These are phyloP conservation scores for Oikopleura dioica DNA, from an alignment of 23 tunicate genomes.

Conservation along the genomic window DNA sequence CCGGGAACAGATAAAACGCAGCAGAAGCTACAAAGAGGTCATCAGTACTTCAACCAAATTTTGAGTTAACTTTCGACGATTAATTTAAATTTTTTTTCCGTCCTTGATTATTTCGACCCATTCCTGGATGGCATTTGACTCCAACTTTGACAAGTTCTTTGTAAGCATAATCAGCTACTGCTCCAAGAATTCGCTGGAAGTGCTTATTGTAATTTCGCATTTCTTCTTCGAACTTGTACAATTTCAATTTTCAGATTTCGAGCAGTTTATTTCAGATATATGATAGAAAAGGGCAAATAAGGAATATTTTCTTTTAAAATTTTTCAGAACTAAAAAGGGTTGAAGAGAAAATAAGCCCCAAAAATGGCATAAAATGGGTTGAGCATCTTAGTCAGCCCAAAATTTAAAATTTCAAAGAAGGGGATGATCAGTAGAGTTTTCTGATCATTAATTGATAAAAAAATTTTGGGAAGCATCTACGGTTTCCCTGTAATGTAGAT, in stretches of 20 bases:
- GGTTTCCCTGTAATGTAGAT: too few species aligned
- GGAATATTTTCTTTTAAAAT: too few species aligned
- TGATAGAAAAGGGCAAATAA: too few species aligned
- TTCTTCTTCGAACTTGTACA: slow-evolving; percentile 25
- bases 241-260: background rate
- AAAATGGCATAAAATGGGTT: too few species aligned
- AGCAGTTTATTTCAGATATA: too few species aligned
- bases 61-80: slow-evolving; percentile 13
- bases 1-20: slow-evolving; percentile 65
- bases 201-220: slow-evolving; percentile 24
- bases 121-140: background rate
- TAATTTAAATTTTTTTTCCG: background rate
- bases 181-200: slow-evolving; percentile 30
- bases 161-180: slow-evolving; percentile 45
- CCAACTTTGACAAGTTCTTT: slow-evolving; percentile 6
- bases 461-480: too few species aligned
- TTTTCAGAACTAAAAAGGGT: too few species aligned
- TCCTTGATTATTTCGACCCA: background rate
- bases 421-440: too few species aligned
- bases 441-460: too few species aligned
- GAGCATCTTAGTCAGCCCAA: background rate
- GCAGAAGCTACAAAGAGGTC: slow-evolving; percentile 26
- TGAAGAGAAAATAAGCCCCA: too few species aligned
- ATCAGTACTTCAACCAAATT: slow-evolving; percentile 40
- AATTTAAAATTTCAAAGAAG: too few species aligned